phyloP scores from a whole-genome alignment of 2,797 vertebrate species.

The Poecilia gillii region DNA sequence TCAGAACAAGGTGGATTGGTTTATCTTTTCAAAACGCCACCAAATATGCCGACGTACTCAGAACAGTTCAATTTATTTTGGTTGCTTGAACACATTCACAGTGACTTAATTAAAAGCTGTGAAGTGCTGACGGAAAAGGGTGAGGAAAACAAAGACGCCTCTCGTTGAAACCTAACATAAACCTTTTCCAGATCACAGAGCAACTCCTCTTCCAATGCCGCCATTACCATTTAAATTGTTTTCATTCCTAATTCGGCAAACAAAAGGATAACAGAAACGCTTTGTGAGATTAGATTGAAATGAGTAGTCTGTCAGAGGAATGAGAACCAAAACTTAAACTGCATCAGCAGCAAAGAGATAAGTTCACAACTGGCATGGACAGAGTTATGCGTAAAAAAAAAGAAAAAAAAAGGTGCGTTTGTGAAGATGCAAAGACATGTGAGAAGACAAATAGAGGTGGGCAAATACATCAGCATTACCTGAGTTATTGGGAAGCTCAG shows the following conservation, averaged over 20 bases:
- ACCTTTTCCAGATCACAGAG: constrained; percentile 41
- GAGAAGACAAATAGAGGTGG: not conserved
- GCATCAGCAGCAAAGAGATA: constrained; percentile 15
- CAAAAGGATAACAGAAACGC: constrained; percentile 42
- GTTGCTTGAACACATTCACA: constrained; percentile 26
- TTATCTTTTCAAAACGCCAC: constrained; percentile 36
- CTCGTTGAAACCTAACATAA: constrained; percentile 45
- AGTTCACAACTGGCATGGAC: not conserved
- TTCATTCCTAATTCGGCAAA: constrained; percentile 47
- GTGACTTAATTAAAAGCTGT: constrained; percentile 37
- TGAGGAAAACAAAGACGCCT: constrained; percentile 43
- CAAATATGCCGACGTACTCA: constrained; percentile 21
- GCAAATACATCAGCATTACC: constrained; percentile 78
- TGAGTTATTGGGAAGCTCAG: constrained; percentile 80
- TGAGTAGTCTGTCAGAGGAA: constrained; percentile 14
- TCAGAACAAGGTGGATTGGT: constrained; percentile 6
- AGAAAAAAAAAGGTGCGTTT: not conserved
- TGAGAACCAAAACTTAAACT: constrained; percentile 6
- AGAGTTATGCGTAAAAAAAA: not conserved
- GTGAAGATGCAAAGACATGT: not conserved
- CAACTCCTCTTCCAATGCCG: not conserved
- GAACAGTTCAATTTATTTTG: constrained; percentile 11
- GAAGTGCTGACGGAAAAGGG: constrained; percentile 18
- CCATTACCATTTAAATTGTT: constrained; percentile 65
- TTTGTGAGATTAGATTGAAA: constrained; percentile 29